Conservation (phyloP, 2,797 vertebrate species). For the Gouania willdenowi region DNA sequence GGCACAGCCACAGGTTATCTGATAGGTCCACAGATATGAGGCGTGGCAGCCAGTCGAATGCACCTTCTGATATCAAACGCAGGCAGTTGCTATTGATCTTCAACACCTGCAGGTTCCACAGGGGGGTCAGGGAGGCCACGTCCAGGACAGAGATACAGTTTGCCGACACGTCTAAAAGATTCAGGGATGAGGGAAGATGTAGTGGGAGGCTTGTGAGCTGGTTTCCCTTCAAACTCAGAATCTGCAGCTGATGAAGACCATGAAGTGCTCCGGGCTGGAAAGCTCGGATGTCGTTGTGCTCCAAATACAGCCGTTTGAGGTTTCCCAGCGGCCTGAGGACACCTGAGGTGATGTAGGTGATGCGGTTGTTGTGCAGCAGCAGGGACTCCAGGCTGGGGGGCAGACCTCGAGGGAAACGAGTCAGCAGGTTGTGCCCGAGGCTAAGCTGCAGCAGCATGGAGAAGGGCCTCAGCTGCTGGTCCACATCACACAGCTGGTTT, state of each 20-base stretch:
- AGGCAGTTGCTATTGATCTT: slow-evolving; percentile 80
- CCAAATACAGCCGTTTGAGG: slow-evolving; percentile 73
- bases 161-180: slow-evolving; percentile 70
- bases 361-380: slow-evolving; percentile 76
- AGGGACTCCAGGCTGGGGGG: slow-evolving; percentile 76
- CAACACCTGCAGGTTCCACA: slow-evolving; percentile 75
- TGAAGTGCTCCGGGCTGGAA: slow-evolving; percentile 73
- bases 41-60: slow-evolving; percentile 64
- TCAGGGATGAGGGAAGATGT: slow-evolving; percentile 69
- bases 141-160: slow-evolving; percentile 76
- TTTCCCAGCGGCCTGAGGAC: slow-evolving; percentile 69
- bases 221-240: slow-evolving; percentile 74
- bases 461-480: slow-evolving; percentile 69
- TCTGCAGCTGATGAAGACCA: slow-evolving; percentile 60
- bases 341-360: slow-evolving; percentile 74
- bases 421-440: slow-evolving; percentile 74
- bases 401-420: slow-evolving; percentile 73
- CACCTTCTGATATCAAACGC: slow-evolving; percentile 67
- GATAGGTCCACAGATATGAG: slow-evolving; percentile 68
- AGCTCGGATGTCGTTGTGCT: slow-evolving; percentile 74
- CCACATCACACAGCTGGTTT: slow-evolving; percentile 77
- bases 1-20: slow-evolving; percentile 76
- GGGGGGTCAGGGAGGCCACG: slow-evolving; percentile 55
- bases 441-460: slow-evolving; percentile 75
- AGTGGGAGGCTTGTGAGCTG: slow-evolving; percentile 60